Base-by-base conservation (phyloP, 2,113 vertebrate genomes). In the Mastomys natalensis region DNA sequence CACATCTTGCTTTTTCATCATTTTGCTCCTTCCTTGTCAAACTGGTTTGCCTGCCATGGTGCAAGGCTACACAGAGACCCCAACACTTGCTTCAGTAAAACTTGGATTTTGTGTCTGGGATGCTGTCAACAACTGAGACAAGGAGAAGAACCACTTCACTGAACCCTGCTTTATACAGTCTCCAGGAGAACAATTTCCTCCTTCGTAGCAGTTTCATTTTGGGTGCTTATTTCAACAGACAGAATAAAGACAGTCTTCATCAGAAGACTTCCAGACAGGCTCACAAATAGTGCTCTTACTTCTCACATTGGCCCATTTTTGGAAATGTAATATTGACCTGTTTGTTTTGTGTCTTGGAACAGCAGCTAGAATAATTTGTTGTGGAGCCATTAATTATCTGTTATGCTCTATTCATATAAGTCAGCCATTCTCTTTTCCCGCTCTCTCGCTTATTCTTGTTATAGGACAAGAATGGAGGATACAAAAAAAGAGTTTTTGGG, bases 181-280 rank as follows among this genome's bases (percentile, higher is more conserved):
- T 96, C 58, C n/a, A 85, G 89, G 68, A 95, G 64, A 86, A 94
- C 88, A 77, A 55, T 95, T 94, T 96, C 70, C 93, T 92, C 22
- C 45, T 62, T 58, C 15, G 13, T 22, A 84, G 96, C 94, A 92
- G 95, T 92, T 94, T 96, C 94, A 97, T 93, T 96, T 86, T 24
- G 48, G 58, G 40, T 34, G 91, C 96, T 97, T 87, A 95, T 97
- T 43, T 93, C 94, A 96, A 96, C 26, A 93, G 87, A 84, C 93
- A 93, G 95, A 96, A 97, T 97, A 94, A 97, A 95, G 90, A 81
- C 21, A 91, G 17, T 73, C 86, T 95, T 95, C 48, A 37, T 62
- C 72, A 95, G 80, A 87, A 95, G 80, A 87, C 68, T 72, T 91
- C 68, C 73, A 87, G 89, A 76, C 66, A 96, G 95, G 70, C 62